phyloP scores from a whole-genome alignment of 2,888 invertebrate species.

The Arenicola marina region DNA sequence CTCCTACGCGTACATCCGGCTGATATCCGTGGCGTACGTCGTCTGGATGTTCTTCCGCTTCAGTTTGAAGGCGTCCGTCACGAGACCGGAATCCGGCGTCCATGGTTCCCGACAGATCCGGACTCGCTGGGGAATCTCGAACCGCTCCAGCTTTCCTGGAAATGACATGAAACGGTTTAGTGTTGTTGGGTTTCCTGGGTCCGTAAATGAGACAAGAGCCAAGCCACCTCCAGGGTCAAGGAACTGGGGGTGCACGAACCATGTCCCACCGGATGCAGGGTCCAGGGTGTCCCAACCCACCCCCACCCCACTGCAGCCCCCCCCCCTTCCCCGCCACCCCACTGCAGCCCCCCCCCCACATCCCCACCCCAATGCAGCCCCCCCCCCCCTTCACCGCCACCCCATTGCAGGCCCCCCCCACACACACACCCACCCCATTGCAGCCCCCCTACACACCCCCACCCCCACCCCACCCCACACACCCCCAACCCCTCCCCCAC shows the following conservation, averaged over 20 bases:
- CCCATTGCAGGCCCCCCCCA: too few species aligned
- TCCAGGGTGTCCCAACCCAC: not conserved
- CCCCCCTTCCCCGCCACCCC: too few species aligned
- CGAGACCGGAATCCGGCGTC: slow-evolving; percentile 96
- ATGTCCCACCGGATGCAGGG: not conserved
- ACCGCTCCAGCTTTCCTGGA: slow-evolving; percentile 84
- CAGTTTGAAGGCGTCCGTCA: slow-evolving; percentile 97
- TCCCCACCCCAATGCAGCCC: too few species aligned
- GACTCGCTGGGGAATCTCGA: slow-evolving; percentile 88
- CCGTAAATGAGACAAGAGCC: not conserved
- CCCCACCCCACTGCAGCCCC: not conserved
- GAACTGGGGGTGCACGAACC: not conserved
- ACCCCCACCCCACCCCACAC: too few species aligned
- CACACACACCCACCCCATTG: too few species aligned
- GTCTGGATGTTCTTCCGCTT: slow-evolving; percentile 96
- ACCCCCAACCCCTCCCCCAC: too few species aligned
- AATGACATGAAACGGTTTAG: too few species aligned
- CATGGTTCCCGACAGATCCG: slow-evolving; percentile 89
- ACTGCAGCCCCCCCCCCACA: too few species aligned
- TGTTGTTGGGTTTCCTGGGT: not conserved
- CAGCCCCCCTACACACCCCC: too few species aligned
- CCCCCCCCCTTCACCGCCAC: not conserved
- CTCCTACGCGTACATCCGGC: slow-evolving; percentile 82
- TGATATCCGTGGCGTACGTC: slow-evolving; percentile 88
- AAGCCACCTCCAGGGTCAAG: not conserved